A percentile compares a stretch with the other conserved stretches of the same genome.
Evolutionary conservation across 1,140 invertebrate genomes (phyloP).

Genomic region (Caenorhabditis remanei): DNA sequence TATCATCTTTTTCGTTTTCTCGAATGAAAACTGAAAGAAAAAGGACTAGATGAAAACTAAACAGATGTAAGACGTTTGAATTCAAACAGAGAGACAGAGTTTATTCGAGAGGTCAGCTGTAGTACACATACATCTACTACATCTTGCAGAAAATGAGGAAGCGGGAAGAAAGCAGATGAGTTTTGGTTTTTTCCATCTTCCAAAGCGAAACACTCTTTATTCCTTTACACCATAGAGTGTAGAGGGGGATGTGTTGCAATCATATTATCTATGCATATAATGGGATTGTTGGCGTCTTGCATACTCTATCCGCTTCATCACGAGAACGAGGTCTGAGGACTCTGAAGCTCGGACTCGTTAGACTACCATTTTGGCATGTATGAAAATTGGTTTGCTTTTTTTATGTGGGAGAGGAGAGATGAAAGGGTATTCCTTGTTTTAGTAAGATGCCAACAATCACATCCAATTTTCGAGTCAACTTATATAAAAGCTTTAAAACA

Average conservation of each 20-base stretch:
- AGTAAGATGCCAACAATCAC: too few relatives aligned
- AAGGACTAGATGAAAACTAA: not conserved
- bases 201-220: conserved; percentile 35
- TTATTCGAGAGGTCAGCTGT: conserved; percentile 45
- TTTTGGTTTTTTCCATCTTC: not conserved
- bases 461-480: too few relatives aligned
- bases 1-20: not conserved
- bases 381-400: not conserved
- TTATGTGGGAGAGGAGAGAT: too few relatives aligned
- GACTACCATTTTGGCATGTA: not conserved
- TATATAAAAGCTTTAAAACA: too few relatives aligned
- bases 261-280: conserved; percentile 55
- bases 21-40: not conserved
- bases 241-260: conserved; percentile 48
- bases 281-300: conserved; percentile 55
- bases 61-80: not conserved
- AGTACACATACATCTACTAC: not conserved
- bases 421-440: too few relatives aligned
- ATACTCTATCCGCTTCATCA: conserved; percentile 48
- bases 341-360: conserved; percentile 2
- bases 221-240: conserved; percentile 23
- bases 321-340: not conserved
- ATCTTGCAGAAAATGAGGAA: not conserved
- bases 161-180: not conserved
- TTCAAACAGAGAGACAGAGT: not conserved